Conservation (phyloP, 2,797 vertebrate genomes). For the Valencia hispanica region DNA sequence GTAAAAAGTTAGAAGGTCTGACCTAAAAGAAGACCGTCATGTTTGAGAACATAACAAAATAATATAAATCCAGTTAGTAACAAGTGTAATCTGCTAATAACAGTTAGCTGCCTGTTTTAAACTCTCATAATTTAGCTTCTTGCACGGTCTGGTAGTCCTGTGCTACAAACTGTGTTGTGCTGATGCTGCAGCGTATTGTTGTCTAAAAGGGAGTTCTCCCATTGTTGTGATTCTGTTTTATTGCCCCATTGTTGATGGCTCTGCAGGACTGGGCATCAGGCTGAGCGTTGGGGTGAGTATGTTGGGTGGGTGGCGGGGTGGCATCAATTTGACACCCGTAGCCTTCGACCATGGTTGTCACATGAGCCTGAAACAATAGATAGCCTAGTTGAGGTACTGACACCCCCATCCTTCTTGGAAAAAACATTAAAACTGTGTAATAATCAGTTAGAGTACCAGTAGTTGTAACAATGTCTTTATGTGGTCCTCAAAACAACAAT, state of each 20-base stretch:
- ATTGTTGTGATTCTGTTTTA: constrained; percentile 65
- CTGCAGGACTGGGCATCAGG: constrained; percentile 74
- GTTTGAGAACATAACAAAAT: neutral
- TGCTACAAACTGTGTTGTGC: constrained; percentile 42
- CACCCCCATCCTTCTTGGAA: constrained; percentile 4
- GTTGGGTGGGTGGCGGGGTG: constrained; percentile 38
- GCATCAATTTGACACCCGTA: constrained; percentile 50
- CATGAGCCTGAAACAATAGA: constrained; percentile 39
- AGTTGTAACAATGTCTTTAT: neutral
- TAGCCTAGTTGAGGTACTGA: constrained; percentile 39
- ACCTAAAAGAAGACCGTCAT: neutral
- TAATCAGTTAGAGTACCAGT: neutral
- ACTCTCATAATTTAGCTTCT: neutral
- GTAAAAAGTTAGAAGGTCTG: neutral
- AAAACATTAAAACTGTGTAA: neutral
- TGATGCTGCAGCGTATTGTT: constrained; percentile 47
- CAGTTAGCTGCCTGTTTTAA: neutral
- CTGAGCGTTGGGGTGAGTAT: constrained; percentile 73
- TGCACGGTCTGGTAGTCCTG: constrained; percentile 6
- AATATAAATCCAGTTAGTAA: neutral
- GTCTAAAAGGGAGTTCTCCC: constrained; percentile 53
- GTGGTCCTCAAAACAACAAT: neutral
- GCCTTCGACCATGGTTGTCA: constrained; percentile 38
- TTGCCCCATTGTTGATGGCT: constrained; percentile 56
- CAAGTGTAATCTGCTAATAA: neutral